Conservation (phyloP, 2,113 vertebrate genomes). For the Albula goreensis region DNA sequence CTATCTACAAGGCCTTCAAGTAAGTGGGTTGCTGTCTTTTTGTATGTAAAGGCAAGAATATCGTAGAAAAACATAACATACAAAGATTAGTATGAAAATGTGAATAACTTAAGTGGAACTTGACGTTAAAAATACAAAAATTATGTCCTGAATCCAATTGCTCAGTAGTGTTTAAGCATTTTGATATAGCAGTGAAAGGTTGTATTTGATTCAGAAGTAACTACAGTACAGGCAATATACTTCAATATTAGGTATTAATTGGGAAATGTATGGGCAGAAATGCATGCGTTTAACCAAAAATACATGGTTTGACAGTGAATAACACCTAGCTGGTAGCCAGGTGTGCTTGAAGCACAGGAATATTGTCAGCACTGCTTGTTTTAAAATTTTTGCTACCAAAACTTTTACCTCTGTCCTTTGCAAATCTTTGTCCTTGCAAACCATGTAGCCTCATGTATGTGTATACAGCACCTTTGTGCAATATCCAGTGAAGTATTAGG, state of each 20-base stretch:
- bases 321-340: neutral
- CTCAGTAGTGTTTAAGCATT: neutral
- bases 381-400: neutral
- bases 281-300: neutral
- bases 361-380: neutral
- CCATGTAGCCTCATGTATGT: too few species aligned
- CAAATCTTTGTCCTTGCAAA: too few species aligned
- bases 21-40: conserved; percentile 58
- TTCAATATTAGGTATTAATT: neutral
- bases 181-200: neutral
- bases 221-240: too few species aligned
- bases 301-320: neutral
- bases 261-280: neutral
- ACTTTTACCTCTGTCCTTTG: neutral
- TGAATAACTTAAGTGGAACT: too few species aligned
- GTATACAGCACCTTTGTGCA: too few species aligned
- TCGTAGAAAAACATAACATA: too few species aligned
- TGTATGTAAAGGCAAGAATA: too few species aligned
- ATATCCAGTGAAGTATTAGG: too few species aligned
- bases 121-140: too few species aligned
- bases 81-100: too few species aligned
- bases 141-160: neutral
- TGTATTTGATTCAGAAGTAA: neutral
- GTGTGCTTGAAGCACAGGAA: neutral
- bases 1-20: conserved; percentile 96